Percentiles rank a stretch among this genome's conserved stretches.
These are phyloP conservation scores for Diarsia mendica DNA, from an alignment of 2,888 invertebrate genomes.

Conservation along the genomic window DNA sequence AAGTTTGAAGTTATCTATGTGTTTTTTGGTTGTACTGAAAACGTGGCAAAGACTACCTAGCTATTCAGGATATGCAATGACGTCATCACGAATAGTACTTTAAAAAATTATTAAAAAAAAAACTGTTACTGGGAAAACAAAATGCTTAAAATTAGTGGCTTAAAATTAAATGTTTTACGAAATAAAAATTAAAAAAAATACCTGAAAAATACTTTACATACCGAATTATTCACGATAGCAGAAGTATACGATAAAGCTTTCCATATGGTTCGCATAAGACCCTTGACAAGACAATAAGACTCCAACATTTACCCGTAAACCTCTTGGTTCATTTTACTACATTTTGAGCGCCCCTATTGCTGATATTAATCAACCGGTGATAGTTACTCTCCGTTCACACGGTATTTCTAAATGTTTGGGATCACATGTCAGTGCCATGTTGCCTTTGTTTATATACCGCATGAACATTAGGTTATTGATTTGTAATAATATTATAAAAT, in stretches of 20 bases:
- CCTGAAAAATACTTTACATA: too few species aligned
- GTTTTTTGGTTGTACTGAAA: too few species aligned
- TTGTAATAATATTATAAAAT: neutral
- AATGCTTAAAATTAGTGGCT: too few species aligned
- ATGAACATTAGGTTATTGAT: neutral
- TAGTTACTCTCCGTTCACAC: neutral
- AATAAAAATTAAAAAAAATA: too few species aligned
- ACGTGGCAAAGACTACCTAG: too few species aligned
- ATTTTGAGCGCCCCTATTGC: slow-evolving; percentile 29
- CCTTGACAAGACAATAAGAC: slow-evolving; percentile 6
- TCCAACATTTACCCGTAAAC: slow-evolving; percentile 28
- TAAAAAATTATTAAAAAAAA: too few species aligned
- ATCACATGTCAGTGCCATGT: neutral
- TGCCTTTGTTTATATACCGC: neutral
- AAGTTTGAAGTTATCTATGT: too few species aligned
- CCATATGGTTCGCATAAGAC: neutral
- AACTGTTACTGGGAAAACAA: too few species aligned
- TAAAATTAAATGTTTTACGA: too few species aligned
- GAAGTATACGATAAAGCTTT: neutral
- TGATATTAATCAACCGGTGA: neutral
- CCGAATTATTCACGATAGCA: too few species aligned
- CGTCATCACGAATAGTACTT: too few species aligned
- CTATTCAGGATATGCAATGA: too few species aligned
- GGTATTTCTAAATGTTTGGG: neutral
- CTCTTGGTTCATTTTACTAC: slow-evolving; percentile 5